Percentiles rank a stretch among this genome's conserved stretches.
Conservation (phyloP, 2,797 vertebrate species). For the Semaprochilodus insignis region DNA sequence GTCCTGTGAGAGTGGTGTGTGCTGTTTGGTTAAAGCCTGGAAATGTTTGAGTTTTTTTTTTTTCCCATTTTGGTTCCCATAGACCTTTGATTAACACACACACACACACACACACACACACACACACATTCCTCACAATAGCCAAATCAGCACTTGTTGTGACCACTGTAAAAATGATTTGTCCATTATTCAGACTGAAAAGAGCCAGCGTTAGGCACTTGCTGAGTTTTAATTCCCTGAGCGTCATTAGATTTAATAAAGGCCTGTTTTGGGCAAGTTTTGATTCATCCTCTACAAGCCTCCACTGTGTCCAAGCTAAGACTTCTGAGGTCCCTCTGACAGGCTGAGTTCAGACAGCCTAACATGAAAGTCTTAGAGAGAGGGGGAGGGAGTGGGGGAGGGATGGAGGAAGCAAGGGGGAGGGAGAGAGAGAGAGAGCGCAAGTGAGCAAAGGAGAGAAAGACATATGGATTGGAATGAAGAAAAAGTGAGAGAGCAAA, state of each 20-base stretch:
- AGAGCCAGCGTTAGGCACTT: neutral
- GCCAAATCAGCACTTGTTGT: conserved; percentile 39
- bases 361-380: conserved; percentile 42
- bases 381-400: conserved; percentile 8
- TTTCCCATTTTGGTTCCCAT: conserved; percentile 2
- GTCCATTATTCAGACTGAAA: conserved; percentile 28
- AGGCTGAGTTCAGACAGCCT: conserved; percentile 50
- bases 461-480: conserved; percentile 2
- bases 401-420: neutral
- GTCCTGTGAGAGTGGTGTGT: conserved; percentile 37
- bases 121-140: neutral
- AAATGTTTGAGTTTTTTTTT: conserved; percentile 2
- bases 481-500: conserved; percentile 2
- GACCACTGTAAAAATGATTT: conserved; percentile 1
- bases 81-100: conserved; percentile 24
- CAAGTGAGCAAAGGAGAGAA: conserved; percentile 4
- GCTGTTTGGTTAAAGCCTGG: conserved; percentile 16
- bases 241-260: conserved; percentile 55
- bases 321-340: conserved; percentile 42
- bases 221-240: conserved; percentile 32
- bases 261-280: conserved; percentile 37
- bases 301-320: conserved; percentile 40
- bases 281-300: conserved; percentile 41
- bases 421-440: conserved; percentile 14
- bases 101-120: conserved; percentile 20